phyloP scores from a whole-genome alignment of 2,797 vertebrate species.

The Orestias chungarensis region DNA sequence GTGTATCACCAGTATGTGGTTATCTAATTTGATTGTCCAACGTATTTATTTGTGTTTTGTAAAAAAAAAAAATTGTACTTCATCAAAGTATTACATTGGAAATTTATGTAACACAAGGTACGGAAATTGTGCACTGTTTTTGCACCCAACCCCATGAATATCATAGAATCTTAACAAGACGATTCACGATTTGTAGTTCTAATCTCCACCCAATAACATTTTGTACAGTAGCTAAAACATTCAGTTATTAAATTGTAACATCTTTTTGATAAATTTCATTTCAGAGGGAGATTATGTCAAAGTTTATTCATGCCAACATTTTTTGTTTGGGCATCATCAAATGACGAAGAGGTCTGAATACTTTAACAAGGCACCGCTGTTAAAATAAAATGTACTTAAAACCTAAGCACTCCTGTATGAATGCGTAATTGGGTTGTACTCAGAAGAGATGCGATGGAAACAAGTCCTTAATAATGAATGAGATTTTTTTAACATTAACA shows the following conservation, averaged over 20 bases:
- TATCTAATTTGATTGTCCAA: too few species aligned
- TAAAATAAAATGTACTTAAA: too few species aligned
- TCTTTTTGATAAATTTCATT: neutral
- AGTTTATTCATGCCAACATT: neutral
- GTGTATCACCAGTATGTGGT: too few species aligned
- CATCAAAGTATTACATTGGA: neutral
- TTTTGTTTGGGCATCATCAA: neutral
- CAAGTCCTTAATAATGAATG: neutral
- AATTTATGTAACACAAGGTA: neutral
- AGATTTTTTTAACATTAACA: neutral
- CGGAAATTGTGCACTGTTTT: neutral
- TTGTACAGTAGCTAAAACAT: neutral
- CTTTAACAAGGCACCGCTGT: neutral
- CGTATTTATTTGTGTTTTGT: too few species aligned
- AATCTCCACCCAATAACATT: neutral
- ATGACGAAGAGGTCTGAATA: neutral
- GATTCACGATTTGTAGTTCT: neutral
- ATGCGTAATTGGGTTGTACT: neutral
- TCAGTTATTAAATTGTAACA: neutral
- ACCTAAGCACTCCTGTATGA: neutral
- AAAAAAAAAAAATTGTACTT: too few species aligned
- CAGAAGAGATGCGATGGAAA: conserved; percentile 1
- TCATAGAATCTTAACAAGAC: neutral
- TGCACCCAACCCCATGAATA: neutral
- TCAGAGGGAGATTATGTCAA: neutral